Percentiles rank a stretch among this genome's conserved stretches.
These are phyloP conservation scores for Chanos chanos DNA, from an alignment of 2,797 vertebrate genomes.

Conservation along the genomic window DNA sequence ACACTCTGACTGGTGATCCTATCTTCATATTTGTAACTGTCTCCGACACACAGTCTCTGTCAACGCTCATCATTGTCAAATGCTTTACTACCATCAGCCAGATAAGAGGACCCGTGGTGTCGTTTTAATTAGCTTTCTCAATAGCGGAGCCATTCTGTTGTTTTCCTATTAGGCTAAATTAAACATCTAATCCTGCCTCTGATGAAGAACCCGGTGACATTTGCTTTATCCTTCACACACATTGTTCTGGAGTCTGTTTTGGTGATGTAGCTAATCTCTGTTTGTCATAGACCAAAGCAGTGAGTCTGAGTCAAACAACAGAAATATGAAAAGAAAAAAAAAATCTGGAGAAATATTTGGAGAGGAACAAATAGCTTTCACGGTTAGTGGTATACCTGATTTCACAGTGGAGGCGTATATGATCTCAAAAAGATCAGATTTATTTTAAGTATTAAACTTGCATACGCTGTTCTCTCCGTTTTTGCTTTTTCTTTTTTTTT, in stretches of 20 bases:
- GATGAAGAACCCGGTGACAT: constrained; percentile 12
- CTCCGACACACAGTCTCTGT: constrained; percentile 14
- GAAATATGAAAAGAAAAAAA: too few relatives aligned
- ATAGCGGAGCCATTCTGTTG: background rate
- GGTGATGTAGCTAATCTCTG: background rate
- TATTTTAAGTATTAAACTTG: too few relatives aligned
- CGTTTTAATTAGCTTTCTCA: constrained; percentile 31
- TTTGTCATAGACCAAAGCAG: constrained; percentile 14
- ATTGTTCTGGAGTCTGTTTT: background rate
- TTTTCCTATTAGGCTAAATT: constrained; percentile 15
- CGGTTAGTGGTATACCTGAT: too few relatives aligned
- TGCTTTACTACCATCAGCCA: constrained; percentile 3
- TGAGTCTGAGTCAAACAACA: too few relatives aligned
- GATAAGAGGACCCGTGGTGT: constrained; percentile 25
- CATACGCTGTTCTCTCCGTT: too few relatives aligned
- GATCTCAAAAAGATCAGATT: too few relatives aligned
- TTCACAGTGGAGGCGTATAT: too few relatives aligned
- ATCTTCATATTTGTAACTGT: constrained; percentile 30
- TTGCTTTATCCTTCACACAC: constrained; percentile 23
- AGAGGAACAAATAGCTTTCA: too few relatives aligned
- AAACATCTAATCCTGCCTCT: constrained; percentile 2
- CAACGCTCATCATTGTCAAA: constrained; percentile 5
- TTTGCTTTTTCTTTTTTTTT: too few relatives aligned
- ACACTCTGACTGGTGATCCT: constrained; percentile 9
- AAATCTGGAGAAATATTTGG: too few relatives aligned